Base-by-base conservation (phyloP, 2,888 invertebrate genomes). In the Bembecia ichneumoniformis region DNA sequence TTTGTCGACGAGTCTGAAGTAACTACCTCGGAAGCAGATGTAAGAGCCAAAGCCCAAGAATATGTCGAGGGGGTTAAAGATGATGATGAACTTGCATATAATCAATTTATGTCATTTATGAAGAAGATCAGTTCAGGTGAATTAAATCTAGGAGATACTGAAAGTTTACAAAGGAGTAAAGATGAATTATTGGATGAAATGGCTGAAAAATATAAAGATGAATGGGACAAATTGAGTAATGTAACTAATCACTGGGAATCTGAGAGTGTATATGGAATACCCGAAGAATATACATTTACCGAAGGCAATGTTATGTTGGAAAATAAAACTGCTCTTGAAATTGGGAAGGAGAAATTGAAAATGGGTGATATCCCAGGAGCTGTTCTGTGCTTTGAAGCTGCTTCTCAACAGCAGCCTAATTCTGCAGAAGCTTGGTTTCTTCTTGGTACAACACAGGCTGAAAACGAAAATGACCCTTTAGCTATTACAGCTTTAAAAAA, bases 391-490 rank as follows among this genome's bases (percentile, higher is more conserved):
- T 99, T 99, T 82, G 99, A 99, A 83, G 96, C 96, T 48, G 98
- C 98, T 9, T 96, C 93, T 3, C 93, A 95, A 66, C 93, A 96
- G 68, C 89, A 94, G 47, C 91, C 94, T 1, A 89, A 92, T 47
- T 93, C 94, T 65, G 87, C 91, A 0, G 93, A 96, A 77, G 94
- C 93, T 1, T 98, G 98, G 98, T 91, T 94, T 55, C 83, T 94
- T 35, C 83, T 98, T 46, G 98, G 98, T 9, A 94, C 93, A 48
- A 94, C 97, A 34, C 98, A 98, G 77, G 97, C 99, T 40, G 97
- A 99, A 88, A 99, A 99, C 86, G 99, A 99, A 87, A 97, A 94
- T 83, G 99, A 99, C 79, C 94, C 95, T 3, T 88, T 92, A 59
- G 97, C 97, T 9, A 99, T 99, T 63, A 91, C 94, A 46, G 99